Conservation (phyloP, 2,797 vertebrate genomes). For the Steatocranus sp. region DNA sequence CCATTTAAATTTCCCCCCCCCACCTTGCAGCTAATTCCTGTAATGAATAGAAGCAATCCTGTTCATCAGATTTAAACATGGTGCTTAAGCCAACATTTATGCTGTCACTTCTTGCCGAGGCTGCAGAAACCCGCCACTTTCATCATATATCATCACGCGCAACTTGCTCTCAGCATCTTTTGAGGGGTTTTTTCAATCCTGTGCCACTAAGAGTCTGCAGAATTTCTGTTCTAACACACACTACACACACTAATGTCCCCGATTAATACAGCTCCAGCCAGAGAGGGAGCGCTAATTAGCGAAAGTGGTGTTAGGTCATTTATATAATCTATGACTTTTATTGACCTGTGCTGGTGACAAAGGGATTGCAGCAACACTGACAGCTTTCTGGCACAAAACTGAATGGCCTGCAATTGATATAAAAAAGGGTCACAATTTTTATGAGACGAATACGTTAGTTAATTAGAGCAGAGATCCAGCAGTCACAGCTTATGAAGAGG, state of each 20-base stretch:
- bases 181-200: neutral
- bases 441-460: slow-evolving; percentile 46
- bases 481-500: slow-evolving; percentile 18
- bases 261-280: slow-evolving; percentile 32
- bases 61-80: neutral
- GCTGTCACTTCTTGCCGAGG: neutral
- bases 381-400: slow-evolving; percentile 35
- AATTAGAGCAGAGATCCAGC: slow-evolving; percentile 45
- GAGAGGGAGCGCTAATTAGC: slow-evolving; percentile 34
- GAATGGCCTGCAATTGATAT: slow-evolving; percentile 23
- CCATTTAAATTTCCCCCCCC: neutral
- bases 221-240: neutral
- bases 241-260: slow-evolving; percentile 9
- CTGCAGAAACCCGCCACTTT: slow-evolving; percentile 9
- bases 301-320: slow-evolving; percentile 51
- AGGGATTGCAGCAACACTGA: slow-evolving; percentile 21
- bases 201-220: neutral
- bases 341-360: slow-evolving; percentile 46
- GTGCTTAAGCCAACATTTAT: neutral
- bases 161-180: neutral
- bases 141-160: slow-evolving; percentile 2
- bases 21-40: neutral
- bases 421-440: slow-evolving; percentile 46
- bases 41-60: neutral
- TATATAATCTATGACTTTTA: slow-evolving; percentile 51